These are phyloP conservation scores for Pseudonaja textilis DNA, from an alignment of 2,113 vertebrate species.

Conservation along the genomic window DNA sequence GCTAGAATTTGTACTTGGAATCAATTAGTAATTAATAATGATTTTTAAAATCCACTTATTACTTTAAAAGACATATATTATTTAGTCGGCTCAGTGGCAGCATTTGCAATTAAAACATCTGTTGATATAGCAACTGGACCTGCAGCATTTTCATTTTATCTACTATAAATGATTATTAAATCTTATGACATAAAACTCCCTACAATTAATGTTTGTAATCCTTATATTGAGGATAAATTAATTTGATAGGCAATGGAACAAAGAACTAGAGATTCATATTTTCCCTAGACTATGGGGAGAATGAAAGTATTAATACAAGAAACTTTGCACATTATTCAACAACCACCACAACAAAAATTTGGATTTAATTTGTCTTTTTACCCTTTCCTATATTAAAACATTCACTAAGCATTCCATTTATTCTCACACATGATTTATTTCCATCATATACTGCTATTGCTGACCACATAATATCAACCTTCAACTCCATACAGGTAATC, in stretches of 20 bases:
- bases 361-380: background rate
- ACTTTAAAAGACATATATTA: background rate
- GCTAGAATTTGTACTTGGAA: background rate
- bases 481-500: background rate
- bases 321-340: background rate
- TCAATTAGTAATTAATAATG: background rate
- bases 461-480: background rate
- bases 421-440: background rate
- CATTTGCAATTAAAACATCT: background rate
- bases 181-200: background rate
- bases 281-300: background rate
- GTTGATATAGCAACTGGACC: background rate
- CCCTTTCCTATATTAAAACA: background rate
- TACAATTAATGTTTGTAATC: background rate
- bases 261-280: background rate
- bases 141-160: background rate
- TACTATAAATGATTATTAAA: background rate
- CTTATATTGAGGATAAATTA: background rate
- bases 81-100: background rate
- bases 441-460: background rate
- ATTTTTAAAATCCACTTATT: background rate
- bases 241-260: background rate
- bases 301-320: background rate
- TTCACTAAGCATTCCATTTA: background rate
- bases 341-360: background rate